These are phyloP conservation scores for Scaptomyza graminum DNA, from an alignment of 1,140 invertebrate species.

Conservation along the genomic window DNA sequence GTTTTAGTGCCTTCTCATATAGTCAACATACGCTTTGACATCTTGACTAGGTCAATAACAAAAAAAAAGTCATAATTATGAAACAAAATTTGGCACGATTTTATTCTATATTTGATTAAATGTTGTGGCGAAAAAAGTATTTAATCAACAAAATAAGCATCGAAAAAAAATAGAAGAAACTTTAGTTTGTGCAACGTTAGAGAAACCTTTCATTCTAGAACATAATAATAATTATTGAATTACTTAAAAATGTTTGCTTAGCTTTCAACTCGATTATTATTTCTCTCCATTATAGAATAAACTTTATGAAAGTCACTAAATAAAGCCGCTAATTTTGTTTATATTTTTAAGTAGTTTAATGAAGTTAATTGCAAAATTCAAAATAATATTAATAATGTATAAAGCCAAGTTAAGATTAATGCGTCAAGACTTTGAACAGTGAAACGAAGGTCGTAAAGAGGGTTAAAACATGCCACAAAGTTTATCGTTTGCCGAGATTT, in stretches of 20 bases:
- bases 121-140: slow-evolving; percentile 14
- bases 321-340: slow-evolving; percentile 69
- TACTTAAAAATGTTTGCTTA: too few relatives aligned
- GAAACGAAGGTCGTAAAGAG: slow-evolving; percentile 28
- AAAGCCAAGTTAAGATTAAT: slow-evolving; percentile 73
- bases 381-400: slow-evolving; percentile 67
- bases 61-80: slow-evolving; percentile 26
- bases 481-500: slow-evolving; percentile 9
- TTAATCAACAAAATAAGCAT: too few relatives aligned
- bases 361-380: slow-evolving; percentile 54
- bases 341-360: slow-evolving; percentile 74
- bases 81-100: slow-evolving; percentile 59
- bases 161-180: too few relatives aligned
- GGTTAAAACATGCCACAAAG: slow-evolving; percentile 40
- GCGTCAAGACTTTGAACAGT: slow-evolving; percentile 22
- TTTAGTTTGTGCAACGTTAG: too few relatives aligned
- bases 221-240: too few relatives aligned
- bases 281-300: too few relatives aligned
- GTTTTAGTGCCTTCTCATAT: slow-evolving; percentile 37
- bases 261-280: too few relatives aligned
- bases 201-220: too few relatives aligned
- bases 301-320: slow-evolving; percentile 14
- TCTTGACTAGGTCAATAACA: slow-evolving; percentile 6
- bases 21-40: slow-evolving; percentile 65
- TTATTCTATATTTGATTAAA: slow-evolving; percentile 79